Evolutionary conservation across 2,797 vertebrate species (phyloP), one percentile per base, ranked within the genome.

Genomic region (Rhadinocentrus ornatus): DNA sequence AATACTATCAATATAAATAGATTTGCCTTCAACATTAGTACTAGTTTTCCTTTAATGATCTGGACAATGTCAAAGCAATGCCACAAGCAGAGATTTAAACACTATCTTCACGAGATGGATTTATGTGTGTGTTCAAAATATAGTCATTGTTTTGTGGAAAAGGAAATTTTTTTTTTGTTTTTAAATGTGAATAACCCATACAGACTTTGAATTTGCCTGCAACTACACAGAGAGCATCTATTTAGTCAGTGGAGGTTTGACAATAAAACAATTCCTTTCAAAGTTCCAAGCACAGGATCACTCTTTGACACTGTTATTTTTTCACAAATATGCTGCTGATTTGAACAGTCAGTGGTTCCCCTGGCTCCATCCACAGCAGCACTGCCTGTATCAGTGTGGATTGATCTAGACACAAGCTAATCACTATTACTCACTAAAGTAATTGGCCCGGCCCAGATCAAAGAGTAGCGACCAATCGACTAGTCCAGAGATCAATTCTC

Each of bases 401-500:
- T 98, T 98, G 96, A 98, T 99, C 96, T 95, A 95, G 96, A 97
- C 96, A 95, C 95, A 94, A 90, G 95, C 95, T 97, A 98, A 99
- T 99, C 96, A 97, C 96, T 97, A 97, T 97, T 97, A 97, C 95
- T 97, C 96, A 97, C 95, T 94, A 95, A 95, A 96, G 96, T 99
- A 98, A 99, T 99, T 99, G 96, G 95, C 95, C 96, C 93, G 93
- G 96, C 95, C 94, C 93, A 96, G 96, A 98, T 97, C 96, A 96
- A 95, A 97, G 96, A 96, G 96, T 95, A 95, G 95, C 96, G 96
- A 96, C 95, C 93, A 90, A 98, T 98, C 95, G 94, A 94, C 94
- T 94, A 91, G 85, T 86, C 91, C 88, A 82, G 83, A 88, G 94
- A 98, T 99, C 97, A 92, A 98, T 99, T 95, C 81, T 90, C 93